Percentiles rank a stretch among this genome's conserved stretches.
Conservation (phyloP, 1,140 invertebrate species). For the Dufourea novaeangliae region DNA sequence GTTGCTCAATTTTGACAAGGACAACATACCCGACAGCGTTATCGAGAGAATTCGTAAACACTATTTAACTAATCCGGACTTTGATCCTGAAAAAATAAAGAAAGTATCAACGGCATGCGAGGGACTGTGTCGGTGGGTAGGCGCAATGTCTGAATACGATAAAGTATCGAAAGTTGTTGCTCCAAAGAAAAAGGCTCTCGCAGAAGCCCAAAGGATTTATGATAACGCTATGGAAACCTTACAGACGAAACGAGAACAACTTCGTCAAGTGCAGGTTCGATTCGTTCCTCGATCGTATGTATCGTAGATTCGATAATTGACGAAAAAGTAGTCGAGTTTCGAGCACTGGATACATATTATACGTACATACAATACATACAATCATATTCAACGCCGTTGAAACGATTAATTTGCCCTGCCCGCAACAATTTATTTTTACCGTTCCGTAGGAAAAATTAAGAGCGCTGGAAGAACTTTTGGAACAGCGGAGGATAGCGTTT, state of each 20-base stretch:
- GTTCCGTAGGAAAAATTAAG: conserved; percentile 68
- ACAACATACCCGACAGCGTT: conserved; percentile 90
- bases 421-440: background rate
- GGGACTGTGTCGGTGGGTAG: conserved; percentile 94
- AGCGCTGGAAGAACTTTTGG: conserved; percentile 85
- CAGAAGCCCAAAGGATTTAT: conserved; percentile 88
- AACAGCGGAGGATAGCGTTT: conserved; percentile 80
- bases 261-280: conserved; percentile 83
- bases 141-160: conserved; percentile 96
- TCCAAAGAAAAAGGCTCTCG: conserved; percentile 91
- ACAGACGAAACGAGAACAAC: conserved; percentile 88
- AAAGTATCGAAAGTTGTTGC: conserved; percentile 94
- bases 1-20: conserved; percentile 95
- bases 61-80: conserved; percentile 91
- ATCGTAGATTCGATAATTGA: too few species aligned
- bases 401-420: too few species aligned
- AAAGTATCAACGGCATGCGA: conserved; percentile 89
- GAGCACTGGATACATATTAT: too few species aligned
- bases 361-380: too few species aligned
- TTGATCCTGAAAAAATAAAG: conserved; percentile 95
- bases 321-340: too few species aligned
- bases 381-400: background rate
- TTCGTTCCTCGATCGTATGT: background rate
- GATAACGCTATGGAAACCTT: conserved; percentile 86
- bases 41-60: conserved; percentile 93